Evolutionary conservation across 1,140 invertebrate genomes (phyloP), one percentile per base, ranked within the genome.

Genomic region (Tetramorium parvispinum): DNA sequence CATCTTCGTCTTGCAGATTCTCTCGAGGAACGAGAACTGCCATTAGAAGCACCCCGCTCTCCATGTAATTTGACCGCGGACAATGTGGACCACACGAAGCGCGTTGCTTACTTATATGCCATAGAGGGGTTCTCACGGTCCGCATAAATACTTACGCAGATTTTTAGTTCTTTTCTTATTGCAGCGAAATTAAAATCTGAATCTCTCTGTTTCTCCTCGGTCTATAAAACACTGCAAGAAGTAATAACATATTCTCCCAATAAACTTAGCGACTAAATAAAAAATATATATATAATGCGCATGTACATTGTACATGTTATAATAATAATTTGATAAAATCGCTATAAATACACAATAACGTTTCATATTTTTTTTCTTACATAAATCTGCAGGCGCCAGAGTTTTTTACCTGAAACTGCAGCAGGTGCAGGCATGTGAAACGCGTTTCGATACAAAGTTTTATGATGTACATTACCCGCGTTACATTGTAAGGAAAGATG

Each of bases 31-130:
- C 90, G 92, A 94, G 92, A 91, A 92, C 91, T 90, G 92, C 91
- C 88, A 94, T 94, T 94, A 94, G 92, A 93, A 94, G 92, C 92
- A 94, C 92, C 91, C 90, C 92, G 92, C 93, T 94, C 92, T 94
- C 92, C 93, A 91, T 93, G 93, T 94, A 94, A 94, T 94, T 94
- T 94, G 92, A 92, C 90, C 91, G 88, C 92, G 90, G 87, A 94
- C 92, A 94, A 93, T 94, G 92, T 93, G 93, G 93, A 94, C 93
- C 94, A 94, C 93, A 94, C 91, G 77, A 94, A 92, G 91, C 89
- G 91, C 91, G 89, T 91, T 90, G 91, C 91, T 94, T 91, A 81
- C 90, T 88, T 91, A 92, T 65, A 82, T 59, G 63, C 59, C 51
- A 61, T 78, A 91, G 91, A 86, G 92, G 90, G 92, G 90, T 92